Evolutionary conservation across 2,888 invertebrate species (phyloP).

Genomic region (Lobophora halterata): DNA sequence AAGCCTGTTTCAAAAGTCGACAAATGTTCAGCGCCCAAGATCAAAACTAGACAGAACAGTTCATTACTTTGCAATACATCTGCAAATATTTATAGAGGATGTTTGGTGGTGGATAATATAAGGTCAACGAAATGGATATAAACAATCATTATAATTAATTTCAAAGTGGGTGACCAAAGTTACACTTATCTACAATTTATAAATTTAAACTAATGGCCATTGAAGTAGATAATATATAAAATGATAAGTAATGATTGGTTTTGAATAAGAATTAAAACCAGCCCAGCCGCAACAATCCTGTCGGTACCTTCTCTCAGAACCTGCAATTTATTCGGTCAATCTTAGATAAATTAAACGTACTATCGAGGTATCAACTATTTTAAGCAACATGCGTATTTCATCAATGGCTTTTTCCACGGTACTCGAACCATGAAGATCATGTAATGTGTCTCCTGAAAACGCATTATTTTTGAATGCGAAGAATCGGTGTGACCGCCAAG

Average conservation of each 20-base stretch:
- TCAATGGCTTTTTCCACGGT: constrained; percentile 35
- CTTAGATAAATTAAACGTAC: no score
- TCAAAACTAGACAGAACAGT: constrained; percentile 53
- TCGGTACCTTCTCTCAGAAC: no score
- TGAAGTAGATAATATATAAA: no score
- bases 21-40: constrained; percentile 36
- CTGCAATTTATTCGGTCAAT: background rate
- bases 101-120: no score
- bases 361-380: constrained; percentile 20
- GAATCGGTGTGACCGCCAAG: constrained; percentile 65
- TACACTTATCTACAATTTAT: no score
- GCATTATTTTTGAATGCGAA: constrained; percentile 48
- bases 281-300: no score
- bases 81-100: background rate
- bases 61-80: constrained; percentile 21
- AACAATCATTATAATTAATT: no score
- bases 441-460: constrained; percentile 50
- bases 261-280: no score
- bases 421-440: constrained; percentile 42
- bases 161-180: no score
- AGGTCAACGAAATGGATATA: no score
- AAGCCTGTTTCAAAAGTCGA: constrained; percentile 55
- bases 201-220: no score
- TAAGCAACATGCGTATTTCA: constrained; percentile 30
- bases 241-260: no score